Percentiles rank a stretch among this genome's conserved stretches.
Evolutionary conservation across 2,797 vertebrate species (phyloP).

Genomic region (Halcyon smyrnensis): DNA sequence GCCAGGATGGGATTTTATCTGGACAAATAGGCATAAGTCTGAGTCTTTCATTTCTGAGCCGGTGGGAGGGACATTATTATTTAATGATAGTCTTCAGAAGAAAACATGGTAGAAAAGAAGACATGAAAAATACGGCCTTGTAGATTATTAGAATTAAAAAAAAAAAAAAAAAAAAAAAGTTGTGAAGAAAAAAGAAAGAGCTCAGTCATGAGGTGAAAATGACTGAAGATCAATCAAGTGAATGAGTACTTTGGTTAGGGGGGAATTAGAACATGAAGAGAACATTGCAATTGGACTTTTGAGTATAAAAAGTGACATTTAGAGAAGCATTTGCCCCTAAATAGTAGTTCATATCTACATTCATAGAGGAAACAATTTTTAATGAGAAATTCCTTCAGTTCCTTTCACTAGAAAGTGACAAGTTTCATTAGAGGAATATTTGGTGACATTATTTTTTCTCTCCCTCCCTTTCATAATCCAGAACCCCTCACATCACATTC

Average conservation of each 20-base stretch:
- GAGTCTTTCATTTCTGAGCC: not conserved
- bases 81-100: not conserved
- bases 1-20: not conserved
- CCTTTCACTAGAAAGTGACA: slow-evolving; percentile 26
- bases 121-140: not conserved
- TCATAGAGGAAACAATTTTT: not conserved
- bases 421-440: slow-evolving; percentile 29
- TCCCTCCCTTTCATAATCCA: not conserved
- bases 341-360: not conserved
- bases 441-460: not conserved
- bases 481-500: not conserved
- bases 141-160: not conserved
- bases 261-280: not conserved
- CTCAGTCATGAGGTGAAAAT: not conserved
- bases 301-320: not conserved
- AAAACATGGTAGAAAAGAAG: not conserved
- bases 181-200: not conserved
- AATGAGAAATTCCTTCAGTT: slow-evolving; percentile 21
- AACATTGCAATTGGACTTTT: not conserved
- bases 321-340: not conserved
- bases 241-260: not conserved
- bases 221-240: not conserved
- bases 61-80: not conserved
- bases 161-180: not conserved
- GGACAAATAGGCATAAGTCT: not conserved